These are phyloP conservation scores for Phrixothrix hirtus DNA, from an alignment of 2,888 invertebrate genomes.

Conservation along the genomic window DNA sequence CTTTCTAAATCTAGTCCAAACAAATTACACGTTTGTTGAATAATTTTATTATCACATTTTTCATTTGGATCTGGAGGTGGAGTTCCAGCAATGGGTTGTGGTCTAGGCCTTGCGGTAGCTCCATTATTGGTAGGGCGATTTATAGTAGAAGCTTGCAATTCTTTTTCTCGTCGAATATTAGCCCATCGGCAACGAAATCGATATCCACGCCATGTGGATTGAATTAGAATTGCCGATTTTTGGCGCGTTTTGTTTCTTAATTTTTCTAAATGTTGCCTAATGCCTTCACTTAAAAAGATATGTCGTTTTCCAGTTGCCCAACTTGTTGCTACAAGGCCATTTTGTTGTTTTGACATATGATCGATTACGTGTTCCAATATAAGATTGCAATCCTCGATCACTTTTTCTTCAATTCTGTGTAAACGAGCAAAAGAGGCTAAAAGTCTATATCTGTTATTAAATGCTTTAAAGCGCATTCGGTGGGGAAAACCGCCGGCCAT, in stretches of 20 bases:
- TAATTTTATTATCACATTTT: constrained; percentile 85
- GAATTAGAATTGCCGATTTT: constrained; percentile 82
- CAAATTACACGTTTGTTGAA: constrained; percentile 86
- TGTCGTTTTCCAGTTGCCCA: constrained; percentile 94
- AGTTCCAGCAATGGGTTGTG: constrained; percentile 88
- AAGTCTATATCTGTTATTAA: constrained; percentile 82
- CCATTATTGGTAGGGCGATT: constrained; percentile 54
- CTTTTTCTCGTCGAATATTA: constrained; percentile 55
- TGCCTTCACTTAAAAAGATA: constrained; percentile 92
- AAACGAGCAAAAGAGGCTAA: constrained; percentile 77
- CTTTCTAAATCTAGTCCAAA: constrained; percentile 90
- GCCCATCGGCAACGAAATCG: constrained; percentile 71
- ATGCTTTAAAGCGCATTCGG: constrained; percentile 91
- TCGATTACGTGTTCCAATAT: constrained; percentile 75
- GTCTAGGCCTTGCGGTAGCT: constrained; percentile 69
- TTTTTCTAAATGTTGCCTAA: constrained; percentile 86
- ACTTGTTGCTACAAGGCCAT: constrained; percentile 67
- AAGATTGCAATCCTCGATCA: constrained; percentile 75
- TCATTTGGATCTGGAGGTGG: constrained; percentile 84
- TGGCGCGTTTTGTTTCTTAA: constrained; percentile 76
- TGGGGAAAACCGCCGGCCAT: constrained; percentile 96
- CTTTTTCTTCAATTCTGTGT: constrained; percentile 70
- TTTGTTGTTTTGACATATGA: constrained; percentile 59
- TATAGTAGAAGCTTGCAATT: constrained; percentile 35
- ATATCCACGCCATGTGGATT: constrained; percentile 84